These are phyloP conservation scores for Cyclargus thomasi DNA, from an alignment of 1,140 invertebrate genomes.

Conservation along the genomic window DNA sequence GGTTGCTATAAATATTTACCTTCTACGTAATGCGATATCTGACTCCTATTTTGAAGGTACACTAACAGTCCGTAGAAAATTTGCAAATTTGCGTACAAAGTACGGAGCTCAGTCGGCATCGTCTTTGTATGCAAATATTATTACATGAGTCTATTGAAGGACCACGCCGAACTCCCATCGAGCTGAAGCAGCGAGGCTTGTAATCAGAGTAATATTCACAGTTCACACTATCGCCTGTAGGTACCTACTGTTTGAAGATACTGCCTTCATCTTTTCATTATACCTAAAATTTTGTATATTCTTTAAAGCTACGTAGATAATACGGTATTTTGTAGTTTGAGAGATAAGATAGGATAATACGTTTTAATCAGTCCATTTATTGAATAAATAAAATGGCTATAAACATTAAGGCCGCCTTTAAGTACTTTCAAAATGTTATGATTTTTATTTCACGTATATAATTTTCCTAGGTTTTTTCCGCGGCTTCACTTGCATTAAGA, in stretches of 20 bases:
- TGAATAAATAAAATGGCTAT: too few species aligned
- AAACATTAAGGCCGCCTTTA: too few species aligned
- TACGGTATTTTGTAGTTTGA: too few species aligned
- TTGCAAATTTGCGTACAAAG: slow-evolving; percentile 65
- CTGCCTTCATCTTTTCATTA: background rate
- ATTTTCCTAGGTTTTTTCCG: too few species aligned
- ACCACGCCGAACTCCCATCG: slow-evolving; percentile 52
- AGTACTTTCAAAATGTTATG: too few species aligned
- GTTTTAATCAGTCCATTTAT: too few species aligned
- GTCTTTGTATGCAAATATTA: slow-evolving; percentile 71
- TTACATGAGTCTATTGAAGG: slow-evolving; percentile 62
- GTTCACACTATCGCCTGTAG: background rate
- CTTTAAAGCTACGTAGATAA: too few species aligned
- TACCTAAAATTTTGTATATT: background rate
- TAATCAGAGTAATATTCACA: background rate
- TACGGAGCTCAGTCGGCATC: slow-evolving; percentile 54
- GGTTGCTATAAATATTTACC: background rate
- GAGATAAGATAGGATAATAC: too few species aligned
- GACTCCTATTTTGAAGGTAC: slow-evolving; percentile 19
- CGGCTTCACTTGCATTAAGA: too few species aligned
- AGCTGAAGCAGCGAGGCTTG: slow-evolving; percentile 32
- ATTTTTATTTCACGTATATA: too few species aligned
- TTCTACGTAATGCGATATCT: background rate
- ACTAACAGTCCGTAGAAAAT: slow-evolving; percentile 54
- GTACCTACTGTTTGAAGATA: background rate